Conservation (phyloP, 2,113 vertebrate species). For the Poecilia latipinna region DNA sequence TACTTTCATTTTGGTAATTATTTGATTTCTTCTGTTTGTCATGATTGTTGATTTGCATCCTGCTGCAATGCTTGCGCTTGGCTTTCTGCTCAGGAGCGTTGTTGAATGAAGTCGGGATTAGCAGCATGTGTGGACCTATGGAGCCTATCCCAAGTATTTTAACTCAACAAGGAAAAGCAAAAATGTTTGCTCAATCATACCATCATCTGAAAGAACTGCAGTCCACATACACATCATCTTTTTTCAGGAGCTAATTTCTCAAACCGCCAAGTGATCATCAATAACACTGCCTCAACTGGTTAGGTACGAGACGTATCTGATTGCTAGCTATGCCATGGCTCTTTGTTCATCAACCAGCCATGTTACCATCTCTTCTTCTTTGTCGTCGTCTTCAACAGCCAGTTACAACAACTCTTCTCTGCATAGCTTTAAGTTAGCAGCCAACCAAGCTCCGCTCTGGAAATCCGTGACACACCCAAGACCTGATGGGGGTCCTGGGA, state of each 20-base stretch:
- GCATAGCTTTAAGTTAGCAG: constrained; percentile 77
- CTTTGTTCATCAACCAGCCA: constrained; percentile 47
- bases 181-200: constrained; percentile 13
- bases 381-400: constrained; percentile 61
- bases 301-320: constrained; percentile 55
- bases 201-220: constrained; percentile 23
- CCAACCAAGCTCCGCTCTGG: constrained; percentile 47
- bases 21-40: constrained; percentile 24
- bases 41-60: constrained; percentile 57
- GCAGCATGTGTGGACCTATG: constrained; percentile 33
- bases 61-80: constrained; percentile 51
- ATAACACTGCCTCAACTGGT: constrained; percentile 70
- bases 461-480: constrained; percentile 56
- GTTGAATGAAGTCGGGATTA: constrained; percentile 44
- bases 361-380: constrained; percentile 49
- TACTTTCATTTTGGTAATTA: constrained; percentile 52
- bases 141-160: constrained; percentile 26
- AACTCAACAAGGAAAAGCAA: constrained; percentile 12
- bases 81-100: constrained; percentile 44
- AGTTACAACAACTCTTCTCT: constrained; percentile 61
- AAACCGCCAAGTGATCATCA: constrained; percentile 52
- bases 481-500: constrained; percentile 49
- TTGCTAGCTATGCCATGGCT: constrained; percentile 57
- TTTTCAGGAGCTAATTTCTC: constrained; percentile 32
- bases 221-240: constrained; percentile 25